Evolutionary conservation across 2,797 vertebrate species (phyloP), one percentile per base, ranked within the genome.

Genomic region (Taeniopygia guttata): DNA sequence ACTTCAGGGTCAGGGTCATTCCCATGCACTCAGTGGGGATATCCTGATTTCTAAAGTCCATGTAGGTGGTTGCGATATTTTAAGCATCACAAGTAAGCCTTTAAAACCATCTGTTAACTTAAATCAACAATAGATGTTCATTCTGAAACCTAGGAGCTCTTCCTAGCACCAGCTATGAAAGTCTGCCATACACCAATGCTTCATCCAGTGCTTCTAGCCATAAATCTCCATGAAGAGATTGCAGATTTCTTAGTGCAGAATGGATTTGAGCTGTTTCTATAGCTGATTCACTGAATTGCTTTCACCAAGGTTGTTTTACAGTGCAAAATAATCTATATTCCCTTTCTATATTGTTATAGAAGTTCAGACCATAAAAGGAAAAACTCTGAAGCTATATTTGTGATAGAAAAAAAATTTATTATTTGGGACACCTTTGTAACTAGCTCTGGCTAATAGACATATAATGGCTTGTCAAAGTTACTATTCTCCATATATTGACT

Each of bases 21-120:
- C 13, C 52, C 5, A 42, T 2, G 3, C 4, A 1, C 21, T 45
- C 9, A 32, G 0, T 58, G 52, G 19, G 18, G 8, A 66, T 78
- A 82, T 66, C 22, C 16, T 84, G 36, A 36, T 26, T 82, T 68
- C 22, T 59, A 30, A 69, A 17, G 51, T 7, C 16, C 10, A 3
- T 51, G 27, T 43, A 62, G 10, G 30, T 7, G 8, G 4, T 16
- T 92, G 38, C 12, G 72, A 36, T 19, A n/a, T 54, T 79, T 64
- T 79, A 68, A 75, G 14, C 12, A 73, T 22, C 4, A 2, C 22
- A 29, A 32, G 7, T 49, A 78, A 93, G 56, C 10, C 21, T 85
- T 76, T 62, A 38, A 86, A 83, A 36, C 3, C 8, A 46, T 42
- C 32, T 70, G 32, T 14, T 52, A 58, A 66, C n/a, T 38, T 69